These are phyloP conservation scores for Mesembrinibis cayennensis DNA, from an alignment of 2,113 vertebrate species.

Conservation along the genomic window DNA sequence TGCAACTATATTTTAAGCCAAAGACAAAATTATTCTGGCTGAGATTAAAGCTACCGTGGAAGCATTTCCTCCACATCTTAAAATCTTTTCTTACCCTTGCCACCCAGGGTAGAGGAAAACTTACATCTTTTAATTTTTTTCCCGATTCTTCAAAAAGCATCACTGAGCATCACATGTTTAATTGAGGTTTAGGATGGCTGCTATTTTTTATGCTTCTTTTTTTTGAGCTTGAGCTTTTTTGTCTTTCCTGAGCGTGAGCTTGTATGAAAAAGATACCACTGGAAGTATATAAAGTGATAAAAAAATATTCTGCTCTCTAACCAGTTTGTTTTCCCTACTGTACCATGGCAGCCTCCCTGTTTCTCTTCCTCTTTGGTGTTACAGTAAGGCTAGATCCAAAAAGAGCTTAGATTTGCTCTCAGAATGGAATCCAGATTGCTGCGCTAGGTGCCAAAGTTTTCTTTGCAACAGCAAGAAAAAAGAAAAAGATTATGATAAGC, in stretches of 20 bases:
- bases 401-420: neutral
- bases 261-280: neutral
- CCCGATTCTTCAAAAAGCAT: neutral
- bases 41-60: neutral
- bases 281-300: neutral
- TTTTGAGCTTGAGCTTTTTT: neutral
- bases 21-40: neutral
- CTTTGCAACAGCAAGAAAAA: constrained; percentile 28
- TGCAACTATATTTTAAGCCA: neutral
- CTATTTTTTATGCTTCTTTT: neutral
- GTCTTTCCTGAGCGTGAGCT: neutral
- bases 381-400: neutral
- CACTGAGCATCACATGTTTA: neutral
- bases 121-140: neutral
- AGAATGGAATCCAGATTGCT: constrained; percentile 53
- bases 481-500: constrained; percentile 34
- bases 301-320: neutral
- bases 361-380: neutral
- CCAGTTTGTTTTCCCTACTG: neutral
- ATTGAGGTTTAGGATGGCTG: neutral
- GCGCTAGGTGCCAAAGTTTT: constrained; percentile 40
- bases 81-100: neutral
- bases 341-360: neutral
- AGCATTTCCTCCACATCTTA: neutral
- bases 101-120: neutral